A percentile compares a stretch with the other conserved stretches of the same genome.
phyloP scores from a whole-genome alignment of 1,140 invertebrate genomes.

The Cydia pomonella region DNA sequence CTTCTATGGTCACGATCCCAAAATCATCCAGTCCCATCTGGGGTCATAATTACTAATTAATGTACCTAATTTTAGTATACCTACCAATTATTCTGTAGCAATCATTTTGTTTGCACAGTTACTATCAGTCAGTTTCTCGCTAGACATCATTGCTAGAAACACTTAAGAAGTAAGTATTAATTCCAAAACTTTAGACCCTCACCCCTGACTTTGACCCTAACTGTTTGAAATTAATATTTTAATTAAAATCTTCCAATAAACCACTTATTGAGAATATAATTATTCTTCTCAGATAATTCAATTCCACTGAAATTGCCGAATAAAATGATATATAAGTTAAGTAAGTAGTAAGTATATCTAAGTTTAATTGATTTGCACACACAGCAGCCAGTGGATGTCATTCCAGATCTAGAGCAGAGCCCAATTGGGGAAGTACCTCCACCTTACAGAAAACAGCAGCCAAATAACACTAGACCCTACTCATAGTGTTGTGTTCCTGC shows the following conservation, averaged over 20 bases:
- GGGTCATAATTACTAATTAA: too few species aligned
- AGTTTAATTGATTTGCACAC: neutral
- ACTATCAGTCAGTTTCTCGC: neutral
- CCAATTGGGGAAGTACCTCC: too few species aligned
- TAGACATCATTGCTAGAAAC: neutral
- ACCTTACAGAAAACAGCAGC: too few species aligned
- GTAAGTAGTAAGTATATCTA: neutral
- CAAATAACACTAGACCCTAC: too few species aligned
- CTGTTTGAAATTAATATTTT: slow-evolving; percentile 13
- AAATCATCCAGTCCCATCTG: too few species aligned
- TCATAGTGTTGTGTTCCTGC: too few species aligned
- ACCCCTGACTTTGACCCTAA: neutral
- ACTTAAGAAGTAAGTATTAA: neutral
- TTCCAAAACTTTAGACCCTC: neutral
- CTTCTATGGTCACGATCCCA: too few species aligned
- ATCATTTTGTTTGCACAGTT: too few species aligned
- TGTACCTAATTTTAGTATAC: too few species aligned
- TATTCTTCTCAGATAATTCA: neutral
- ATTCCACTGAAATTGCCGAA: neutral
- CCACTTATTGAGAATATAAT: neutral
- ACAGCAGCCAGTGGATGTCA: too few species aligned
- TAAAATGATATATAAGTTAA: neutral
- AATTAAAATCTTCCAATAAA: slow-evolving; percentile 4
- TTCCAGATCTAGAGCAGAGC: too few species aligned
- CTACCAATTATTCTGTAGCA: too few species aligned